Evolutionary conservation across 1,140 invertebrate species (phyloP), one percentile per base, ranked within the genome.

Genomic region (Bombus impatiens): DNA sequence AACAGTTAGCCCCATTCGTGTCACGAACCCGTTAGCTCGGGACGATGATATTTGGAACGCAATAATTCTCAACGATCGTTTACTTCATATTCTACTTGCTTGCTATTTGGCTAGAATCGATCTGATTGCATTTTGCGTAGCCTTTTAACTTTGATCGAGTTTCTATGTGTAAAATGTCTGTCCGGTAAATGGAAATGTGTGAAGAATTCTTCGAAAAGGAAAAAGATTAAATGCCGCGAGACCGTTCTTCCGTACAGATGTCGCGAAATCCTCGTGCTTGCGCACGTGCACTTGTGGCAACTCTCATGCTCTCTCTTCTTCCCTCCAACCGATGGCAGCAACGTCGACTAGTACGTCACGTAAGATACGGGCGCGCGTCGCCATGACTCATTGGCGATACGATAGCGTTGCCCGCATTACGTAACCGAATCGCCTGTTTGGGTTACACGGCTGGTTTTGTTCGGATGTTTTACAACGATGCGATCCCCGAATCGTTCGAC

Each of bases 321-420:
- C 8, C 40, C 5, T 42, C 25, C 68, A 22, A 22, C 32, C 8
- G 67, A 70, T 70, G 35, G 22, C 35, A 40, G 37, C 3, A 25
- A 65, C n/a, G 32, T 18, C 40, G 32, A 40, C 37, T 40, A 32
- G 82, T 37, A 65, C 68, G 47, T 74, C 85, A 74, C 75, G 86
- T 85, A 87, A 87, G 91, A 92, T 92, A 90, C 91, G 91, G 91
- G 89, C 90, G 71, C 81, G 87, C 89, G 74, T 84, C 81, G 82
- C 70, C 84, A 78, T 93, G 92, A 93, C 88, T 93, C 92, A 93
- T 85, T 92, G 75, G 87, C 88, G 92, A 93, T 93, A 93, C 89
- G 92, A 93, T 93, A 93, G 90, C 91, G 89, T 92, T 86, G 88
- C 90, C 89, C 70, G 84, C 79, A 65, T 93, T 93, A 88, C 88